Conservation (phyloP, 2,888 invertebrate genomes). For the Sthenelais limicola region DNA sequence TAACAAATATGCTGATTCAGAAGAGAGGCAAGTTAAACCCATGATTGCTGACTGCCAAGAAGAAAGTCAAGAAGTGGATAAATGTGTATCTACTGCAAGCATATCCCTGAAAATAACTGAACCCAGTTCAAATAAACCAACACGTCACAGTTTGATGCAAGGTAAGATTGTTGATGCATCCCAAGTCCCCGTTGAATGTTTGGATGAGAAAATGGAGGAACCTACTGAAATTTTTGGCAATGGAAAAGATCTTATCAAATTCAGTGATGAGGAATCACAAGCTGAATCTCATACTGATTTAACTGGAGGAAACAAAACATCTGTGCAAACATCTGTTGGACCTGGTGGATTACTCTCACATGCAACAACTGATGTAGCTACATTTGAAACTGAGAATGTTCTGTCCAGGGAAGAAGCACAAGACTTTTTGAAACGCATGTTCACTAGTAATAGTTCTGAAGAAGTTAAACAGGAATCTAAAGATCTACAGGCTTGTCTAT, state of each 20-base stretch:
- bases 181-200: no score
- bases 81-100: no score
- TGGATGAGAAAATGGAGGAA: no score
- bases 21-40: not conserved
- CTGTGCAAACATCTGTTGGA: no score
- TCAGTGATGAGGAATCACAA: not conserved
- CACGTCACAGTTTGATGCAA: no score
- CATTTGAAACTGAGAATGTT: slow-evolving; percentile 28
- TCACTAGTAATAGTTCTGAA: not conserved
- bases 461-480: slow-evolving; percentile 9
- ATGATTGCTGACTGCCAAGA: no score
- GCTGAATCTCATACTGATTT: not conserved
- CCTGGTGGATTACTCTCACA: no score
- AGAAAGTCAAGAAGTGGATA: no score
- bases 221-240: no score
- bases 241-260: not conserved
- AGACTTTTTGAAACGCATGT: slow-evolving; percentile 30
- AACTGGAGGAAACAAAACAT: not conserved
- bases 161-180: no score
- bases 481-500: slow-evolving; percentile 21
- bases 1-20: not conserved
- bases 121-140: no score
- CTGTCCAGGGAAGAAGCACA: slow-evolving; percentile 18
- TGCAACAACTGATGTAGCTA: slow-evolving; percentile 13
- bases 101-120: no score